Evolutionary conservation across 2,888 invertebrate species (phyloP).

Genomic region (Thecocarcelia acutangulata): DNA sequence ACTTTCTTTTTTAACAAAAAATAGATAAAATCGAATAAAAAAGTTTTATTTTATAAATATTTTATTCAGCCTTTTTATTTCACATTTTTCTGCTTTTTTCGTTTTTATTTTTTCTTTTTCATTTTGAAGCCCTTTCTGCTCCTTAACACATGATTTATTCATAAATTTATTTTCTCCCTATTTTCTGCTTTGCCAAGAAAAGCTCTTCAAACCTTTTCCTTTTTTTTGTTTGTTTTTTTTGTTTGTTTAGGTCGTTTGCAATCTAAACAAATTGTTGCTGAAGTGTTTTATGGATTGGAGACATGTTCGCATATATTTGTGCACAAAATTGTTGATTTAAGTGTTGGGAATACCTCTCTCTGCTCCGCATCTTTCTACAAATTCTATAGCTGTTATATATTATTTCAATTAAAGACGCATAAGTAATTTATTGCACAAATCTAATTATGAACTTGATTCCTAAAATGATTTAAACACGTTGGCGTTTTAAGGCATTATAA

Average conservation of each 20-base stretch:
- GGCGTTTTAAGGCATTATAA: too few relatives aligned
- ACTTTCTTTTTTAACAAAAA: neutral
- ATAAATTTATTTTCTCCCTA: slow-evolving; percentile 34
- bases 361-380: neutral
- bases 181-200: slow-evolving; percentile 10
- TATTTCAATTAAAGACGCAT: slow-evolving; percentile 4
- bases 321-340: neutral
- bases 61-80: slow-evolving; percentile 47
- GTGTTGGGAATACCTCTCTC: slow-evolving; percentile 33
- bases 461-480: too few relatives aligned
- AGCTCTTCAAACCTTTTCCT: slow-evolving; percentile 1
- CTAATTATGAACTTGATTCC: slow-evolving; percentile 6
- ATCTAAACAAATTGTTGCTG: slow-evolving; percentile 55
- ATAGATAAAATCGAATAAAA: slow-evolving; percentile 20
- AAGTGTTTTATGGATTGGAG: slow-evolving; percentile 14
- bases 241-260: slow-evolving; percentile 15
- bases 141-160: slow-evolving; percentile 63
- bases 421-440: slow-evolving; percentile 21
- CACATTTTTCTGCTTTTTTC: slow-evolving; percentile 48
- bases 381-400: slow-evolving; percentile 21
- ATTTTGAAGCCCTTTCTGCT: neutral
- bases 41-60: slow-evolving; percentile 42
- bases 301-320: neutral
- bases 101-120: slow-evolving; percentile 17
- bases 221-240: slow-evolving; percentile 13